Conservation (phyloP, 2,888 invertebrate species). For the Tortricodes alternella region DNA sequence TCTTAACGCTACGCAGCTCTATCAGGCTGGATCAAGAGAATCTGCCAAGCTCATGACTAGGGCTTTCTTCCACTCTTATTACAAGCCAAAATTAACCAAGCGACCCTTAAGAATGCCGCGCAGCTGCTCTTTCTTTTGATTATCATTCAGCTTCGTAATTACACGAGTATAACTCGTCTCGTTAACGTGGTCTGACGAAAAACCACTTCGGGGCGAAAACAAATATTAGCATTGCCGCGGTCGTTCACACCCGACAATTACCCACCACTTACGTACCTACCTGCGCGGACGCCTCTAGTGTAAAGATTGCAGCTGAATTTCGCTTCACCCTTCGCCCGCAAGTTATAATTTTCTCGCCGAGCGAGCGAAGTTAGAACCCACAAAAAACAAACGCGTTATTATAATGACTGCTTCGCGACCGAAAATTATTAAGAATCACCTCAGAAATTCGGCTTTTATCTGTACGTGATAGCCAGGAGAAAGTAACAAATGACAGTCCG, state of each 20-base stretch:
- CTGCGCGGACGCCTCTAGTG: constrained; percentile 29
- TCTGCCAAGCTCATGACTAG: too few relatives aligned
- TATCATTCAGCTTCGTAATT: constrained; percentile 31
- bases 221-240: constrained; percentile 37
- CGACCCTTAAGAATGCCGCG: too few relatives aligned
- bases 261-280: background rate
- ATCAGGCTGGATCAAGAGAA: too few relatives aligned
- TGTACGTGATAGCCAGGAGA: background rate
- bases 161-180: constrained; percentile 28
- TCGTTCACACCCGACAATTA: constrained; percentile 31
- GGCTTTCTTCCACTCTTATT: too few relatives aligned
- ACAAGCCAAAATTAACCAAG: too few relatives aligned
- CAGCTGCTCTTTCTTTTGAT: too few relatives aligned
- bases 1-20: too few relatives aligned
- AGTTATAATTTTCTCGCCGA: constrained; percentile 31
- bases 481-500: background rate
- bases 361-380: constrained; percentile 11
- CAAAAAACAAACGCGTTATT: constrained; percentile 24
- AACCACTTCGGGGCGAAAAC: constrained; percentile 34
- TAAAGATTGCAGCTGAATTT: constrained; percentile 29
- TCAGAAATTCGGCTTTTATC: background rate
- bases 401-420: constrained; percentile 14
- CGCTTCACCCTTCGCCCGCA: constrained; percentile 19
- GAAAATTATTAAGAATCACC: constrained; percentile 1
- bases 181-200: constrained; percentile 30